A percentile compares a stretch with the other conserved stretches of the same genome.
phyloP scores from a whole-genome alignment of 64 coral and sea anemone species.

The Orbicella faveolata region DNA sequence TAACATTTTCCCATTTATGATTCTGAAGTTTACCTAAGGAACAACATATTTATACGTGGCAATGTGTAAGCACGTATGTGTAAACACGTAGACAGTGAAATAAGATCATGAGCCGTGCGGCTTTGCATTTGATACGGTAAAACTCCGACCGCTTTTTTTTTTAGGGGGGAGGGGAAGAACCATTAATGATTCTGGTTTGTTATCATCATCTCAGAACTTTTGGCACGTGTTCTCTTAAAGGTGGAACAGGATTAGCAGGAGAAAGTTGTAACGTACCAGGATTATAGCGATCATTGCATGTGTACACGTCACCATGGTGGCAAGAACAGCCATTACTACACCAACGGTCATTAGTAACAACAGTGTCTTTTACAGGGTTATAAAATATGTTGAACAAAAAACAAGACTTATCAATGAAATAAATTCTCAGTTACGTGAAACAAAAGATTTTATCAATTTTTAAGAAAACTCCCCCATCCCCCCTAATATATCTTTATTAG shows the following conservation, averaged over 20 bases:
- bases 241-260: background rate
- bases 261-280: constrained; percentile 4
- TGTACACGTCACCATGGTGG: constrained; percentile 30
- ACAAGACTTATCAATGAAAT: background rate
- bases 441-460: no score
- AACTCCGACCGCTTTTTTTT: no score
- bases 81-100: no score
- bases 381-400: background rate
- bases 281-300: constrained; percentile 32
- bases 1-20: constrained; percentile 90
- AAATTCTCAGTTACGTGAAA: no score
- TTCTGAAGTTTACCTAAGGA: constrained; percentile 49
- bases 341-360: constrained; percentile 44
- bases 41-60: background rate
- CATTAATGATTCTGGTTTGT: no score
- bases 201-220: no score
- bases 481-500: no score
- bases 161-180: no score
- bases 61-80: background rate
- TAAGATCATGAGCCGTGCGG: no score
- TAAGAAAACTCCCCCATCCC: no score
- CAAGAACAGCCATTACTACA: constrained; percentile 11
- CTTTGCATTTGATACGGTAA: no score
- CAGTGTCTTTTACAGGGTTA: constrained; percentile 47
- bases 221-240: no score